Conservation (phyloP, 2,888 invertebrate genomes). For the Drosophila affinis region DNA sequence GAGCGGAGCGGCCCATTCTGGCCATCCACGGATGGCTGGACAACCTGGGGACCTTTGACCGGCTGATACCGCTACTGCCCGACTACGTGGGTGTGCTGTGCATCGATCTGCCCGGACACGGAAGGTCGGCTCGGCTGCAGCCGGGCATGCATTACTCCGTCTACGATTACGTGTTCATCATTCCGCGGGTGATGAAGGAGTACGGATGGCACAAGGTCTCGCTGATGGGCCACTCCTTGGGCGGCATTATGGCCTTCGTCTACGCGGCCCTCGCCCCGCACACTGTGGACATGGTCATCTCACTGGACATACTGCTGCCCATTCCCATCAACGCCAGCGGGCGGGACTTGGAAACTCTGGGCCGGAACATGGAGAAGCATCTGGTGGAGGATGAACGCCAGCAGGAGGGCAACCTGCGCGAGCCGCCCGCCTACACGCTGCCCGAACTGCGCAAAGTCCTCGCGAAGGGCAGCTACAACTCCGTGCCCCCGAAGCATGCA, state of each 20-base stretch:
- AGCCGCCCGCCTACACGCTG: slow-evolving; percentile 86
- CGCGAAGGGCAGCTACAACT: slow-evolving; percentile 85
- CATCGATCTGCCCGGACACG: slow-evolving; percentile 89
- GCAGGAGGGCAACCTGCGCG: slow-evolving; percentile 60
- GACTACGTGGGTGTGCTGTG: slow-evolving; percentile 85
- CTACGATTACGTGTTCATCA: slow-evolving; percentile 81
- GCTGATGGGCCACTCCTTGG: slow-evolving; percentile 88
- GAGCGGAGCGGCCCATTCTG: slow-evolving; percentile 86
- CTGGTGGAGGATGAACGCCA: slow-evolving; percentile 82
- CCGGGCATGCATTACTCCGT: slow-evolving; percentile 84
- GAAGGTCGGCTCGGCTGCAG: slow-evolving; percentile 87
- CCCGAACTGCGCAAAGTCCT: slow-evolving; percentile 86
- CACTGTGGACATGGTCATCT: slow-evolving; percentile 74
- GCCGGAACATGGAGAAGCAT: slow-evolving; percentile 80
- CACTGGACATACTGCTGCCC: slow-evolving; percentile 64
- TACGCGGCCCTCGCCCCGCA: slow-evolving; percentile 85
- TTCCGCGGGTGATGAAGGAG: slow-evolving; percentile 86
- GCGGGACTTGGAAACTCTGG: not conserved
- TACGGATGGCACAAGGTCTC: slow-evolving; percentile 88
- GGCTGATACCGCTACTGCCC: slow-evolving; percentile 86
- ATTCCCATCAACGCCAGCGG: not conserved
- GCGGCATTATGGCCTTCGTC: slow-evolving; percentile 86
- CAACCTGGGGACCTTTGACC: slow-evolving; percentile 89
- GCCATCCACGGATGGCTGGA: slow-evolving; percentile 91
- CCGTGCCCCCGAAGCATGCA: slow-evolving; percentile 85